Base-by-base conservation (phyloP, 2,113 vertebrate species). In the Caranx melampygus region DNA sequence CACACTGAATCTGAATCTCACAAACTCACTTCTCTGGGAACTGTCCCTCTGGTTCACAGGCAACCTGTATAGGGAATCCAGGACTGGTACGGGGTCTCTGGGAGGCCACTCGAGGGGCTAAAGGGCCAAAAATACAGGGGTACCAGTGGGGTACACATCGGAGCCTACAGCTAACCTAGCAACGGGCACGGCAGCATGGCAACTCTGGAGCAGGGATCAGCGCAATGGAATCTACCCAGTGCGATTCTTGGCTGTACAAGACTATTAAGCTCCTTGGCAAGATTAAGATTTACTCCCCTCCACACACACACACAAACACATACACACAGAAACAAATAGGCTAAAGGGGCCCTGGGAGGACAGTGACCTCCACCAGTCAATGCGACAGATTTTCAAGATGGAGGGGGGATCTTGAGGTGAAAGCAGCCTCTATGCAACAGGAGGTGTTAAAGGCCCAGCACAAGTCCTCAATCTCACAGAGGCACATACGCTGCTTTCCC, bases 341-440 rank as follows among this genome's bases (percentile, higher is more conserved):
- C 73, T 68, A 81, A 86, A 51, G 79, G 62, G 87, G 82, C 84
- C 90, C 81, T 90, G 89, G 91, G 87, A 89, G 87, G 89, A 92
- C 83, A 87, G 88, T 90, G 91, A 92, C 89, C 88, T 92, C 81
- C 54, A 90, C 87, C 72, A 86, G 85, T 88, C 76, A 87, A 83
- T 75, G 83, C 66, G 86, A 88, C 83, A 83, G 10, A 60, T 83
- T 75, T 60, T 77, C 61, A 72, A 82, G 81, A 88, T 72, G 12
- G 47, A 86, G 52, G 64, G 64, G 68, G 72, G 81, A 37, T 72
- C 65, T 51, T 72, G 40, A 72, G 61, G 72, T 58, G 60, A 72
- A 70, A 85, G 35, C 35, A 62, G 37, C 26, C 51, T 72, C 33
- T 62, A 10, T 70, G 26, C 54, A 55, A 60, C 8, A 67, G 26